These are phyloP conservation scores for Diabrotica balteata DNA, from an alignment of 2,888 invertebrate genomes.

Conservation along the genomic window DNA sequence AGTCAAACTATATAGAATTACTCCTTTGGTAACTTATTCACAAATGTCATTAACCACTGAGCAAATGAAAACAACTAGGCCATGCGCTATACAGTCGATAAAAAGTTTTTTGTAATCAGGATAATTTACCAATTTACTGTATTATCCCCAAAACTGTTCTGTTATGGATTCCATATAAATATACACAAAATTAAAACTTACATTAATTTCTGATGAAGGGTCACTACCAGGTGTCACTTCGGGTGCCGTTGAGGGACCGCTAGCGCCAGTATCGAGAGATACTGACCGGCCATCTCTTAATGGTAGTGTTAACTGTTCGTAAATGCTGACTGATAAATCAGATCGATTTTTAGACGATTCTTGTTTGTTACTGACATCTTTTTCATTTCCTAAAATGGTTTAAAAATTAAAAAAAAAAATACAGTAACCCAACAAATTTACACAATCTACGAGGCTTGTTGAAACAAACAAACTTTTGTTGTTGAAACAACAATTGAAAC, in stretches of 20 bases:
- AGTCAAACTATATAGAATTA: too few relatives aligned
- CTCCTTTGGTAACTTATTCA: too few relatives aligned
- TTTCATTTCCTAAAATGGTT: constrained; percentile 59
- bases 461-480: too few relatives aligned
- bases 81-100: too few relatives aligned
- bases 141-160: background rate
- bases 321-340: constrained; percentile 74
- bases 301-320: constrained; percentile 77
- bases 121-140: too few relatives aligned
- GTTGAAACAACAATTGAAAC: too few relatives aligned
- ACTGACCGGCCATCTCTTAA: constrained; percentile 65
- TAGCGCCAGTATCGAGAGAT: constrained; percentile 54
- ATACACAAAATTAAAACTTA: constrained; percentile 42
- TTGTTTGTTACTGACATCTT: constrained; percentile 62
- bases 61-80: too few relatives aligned
- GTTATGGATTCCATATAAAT: too few relatives aligned
- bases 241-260: constrained; percentile 55
- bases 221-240: constrained; percentile 49
- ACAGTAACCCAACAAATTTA: too few relatives aligned
- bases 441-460: too few relatives aligned
- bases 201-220: constrained; percentile 61
- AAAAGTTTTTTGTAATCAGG: too few relatives aligned
- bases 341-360: constrained; percentile 70
- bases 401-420: background rate
- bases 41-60: too few relatives aligned